Conservation (phyloP, 2,888 invertebrate genomes). For the Tipula lateralis region DNA sequence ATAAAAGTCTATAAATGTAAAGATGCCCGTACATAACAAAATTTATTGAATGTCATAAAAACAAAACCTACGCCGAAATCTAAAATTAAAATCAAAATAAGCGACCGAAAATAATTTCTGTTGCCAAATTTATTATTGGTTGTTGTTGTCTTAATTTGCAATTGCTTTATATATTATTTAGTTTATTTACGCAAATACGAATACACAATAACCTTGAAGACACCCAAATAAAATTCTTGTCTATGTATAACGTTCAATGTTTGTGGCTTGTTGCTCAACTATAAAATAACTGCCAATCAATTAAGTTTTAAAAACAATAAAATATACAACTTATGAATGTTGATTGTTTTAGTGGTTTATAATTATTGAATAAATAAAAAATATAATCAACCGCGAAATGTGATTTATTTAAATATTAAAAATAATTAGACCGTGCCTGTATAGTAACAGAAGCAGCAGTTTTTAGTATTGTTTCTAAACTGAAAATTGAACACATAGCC, state of each 20-base stretch:
- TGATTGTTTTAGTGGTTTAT: background rate
- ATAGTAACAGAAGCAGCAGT: too few relatives aligned
- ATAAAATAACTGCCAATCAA: background rate
- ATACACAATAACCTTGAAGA: background rate
- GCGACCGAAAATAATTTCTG: background rate
- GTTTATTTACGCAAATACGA: background rate
- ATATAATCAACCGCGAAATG: background rate
- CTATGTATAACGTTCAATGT: background rate
- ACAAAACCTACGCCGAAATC: background rate
- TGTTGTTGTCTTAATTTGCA: background rate
- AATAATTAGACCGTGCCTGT: background rate
- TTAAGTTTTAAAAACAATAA: background rate
- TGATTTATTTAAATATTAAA: background rate
- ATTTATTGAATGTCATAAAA: background rate
- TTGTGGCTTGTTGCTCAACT: background rate
- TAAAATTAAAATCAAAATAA: constrained; percentile 11
- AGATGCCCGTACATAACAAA: background rate
- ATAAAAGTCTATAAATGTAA: background rate
- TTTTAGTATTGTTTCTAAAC: too few relatives aligned
- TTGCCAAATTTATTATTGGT: background rate
- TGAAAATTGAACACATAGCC: background rate
- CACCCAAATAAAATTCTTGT: background rate
- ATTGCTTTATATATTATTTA: background rate
- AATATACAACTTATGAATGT: background rate
- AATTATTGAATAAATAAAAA: background rate